Conservation (phyloP, 2,797 vertebrate genomes). For the Miichthys miiuy region DNA sequence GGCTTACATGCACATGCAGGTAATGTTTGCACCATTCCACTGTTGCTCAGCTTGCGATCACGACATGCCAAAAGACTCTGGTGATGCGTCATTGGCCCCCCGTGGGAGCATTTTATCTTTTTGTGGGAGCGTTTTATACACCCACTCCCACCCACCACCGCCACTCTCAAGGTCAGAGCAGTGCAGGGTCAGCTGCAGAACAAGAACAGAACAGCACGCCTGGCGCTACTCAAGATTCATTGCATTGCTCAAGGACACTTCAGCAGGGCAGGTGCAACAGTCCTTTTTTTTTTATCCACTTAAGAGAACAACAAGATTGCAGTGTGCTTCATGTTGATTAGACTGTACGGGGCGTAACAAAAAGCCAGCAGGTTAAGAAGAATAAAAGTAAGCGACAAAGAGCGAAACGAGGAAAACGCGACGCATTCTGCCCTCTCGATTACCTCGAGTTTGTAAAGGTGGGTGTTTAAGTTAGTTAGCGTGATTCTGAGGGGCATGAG, state of each 20-base stretch:
- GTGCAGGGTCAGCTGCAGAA: constrained; percentile 12
- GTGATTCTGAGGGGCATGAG: constrained; percentile 36
- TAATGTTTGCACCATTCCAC: background rate
- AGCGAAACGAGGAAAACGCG: constrained; percentile 12
- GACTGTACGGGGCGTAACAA: background rate
- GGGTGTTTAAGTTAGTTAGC: constrained; percentile 20
- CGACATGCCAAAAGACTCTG: constrained; percentile 18
- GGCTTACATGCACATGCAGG: background rate
- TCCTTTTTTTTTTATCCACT: background rate
- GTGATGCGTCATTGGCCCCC: constrained; percentile 18
- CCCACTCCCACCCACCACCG: too few species aligned
- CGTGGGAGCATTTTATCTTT: constrained; percentile 21
- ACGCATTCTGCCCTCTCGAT: constrained; percentile 16
- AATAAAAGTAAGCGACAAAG: constrained; percentile 1
- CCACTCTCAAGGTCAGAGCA: constrained; percentile 14
- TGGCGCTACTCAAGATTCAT: constrained; percentile 34
- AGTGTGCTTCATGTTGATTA: constrained; percentile 21
- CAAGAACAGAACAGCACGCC: background rate
- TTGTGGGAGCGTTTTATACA: background rate
- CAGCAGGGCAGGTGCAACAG: constrained; percentile 48
- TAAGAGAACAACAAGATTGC: constrained; percentile 19
- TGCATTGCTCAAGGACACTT: constrained; percentile 55
- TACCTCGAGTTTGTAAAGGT: constrained; percentile 44
- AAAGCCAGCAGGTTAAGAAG: constrained; percentile 25
- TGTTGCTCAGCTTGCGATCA: constrained; percentile 2